A percentile compares a stretch with the other conserved stretches of the same genome.
Evolutionary conservation across 2,113 vertebrate genomes (phyloP).

Genomic region (Oryzias woworae): DNA sequence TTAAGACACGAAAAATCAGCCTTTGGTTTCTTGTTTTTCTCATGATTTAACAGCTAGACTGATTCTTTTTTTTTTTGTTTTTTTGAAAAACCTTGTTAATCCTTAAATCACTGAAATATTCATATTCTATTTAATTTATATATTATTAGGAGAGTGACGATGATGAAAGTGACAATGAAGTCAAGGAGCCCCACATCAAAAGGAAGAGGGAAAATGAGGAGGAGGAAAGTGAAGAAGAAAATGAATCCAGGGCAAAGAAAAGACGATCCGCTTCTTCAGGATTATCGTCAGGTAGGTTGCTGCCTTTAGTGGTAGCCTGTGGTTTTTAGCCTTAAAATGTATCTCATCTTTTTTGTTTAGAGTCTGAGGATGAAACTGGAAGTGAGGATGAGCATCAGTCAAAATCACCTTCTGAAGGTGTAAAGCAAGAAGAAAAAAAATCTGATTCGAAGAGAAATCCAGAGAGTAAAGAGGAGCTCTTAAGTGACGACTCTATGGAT

Average conservation of each 20-base stretch:
- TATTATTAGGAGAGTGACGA: conserved; percentile 41
- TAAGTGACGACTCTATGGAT: conserved; percentile 20
- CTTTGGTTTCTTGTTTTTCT: too few species aligned
- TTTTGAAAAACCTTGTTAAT: neutral
- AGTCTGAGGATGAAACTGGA: conserved; percentile 34
- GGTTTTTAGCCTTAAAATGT: neutral
- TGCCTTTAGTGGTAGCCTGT: neutral
- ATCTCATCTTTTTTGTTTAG: conserved; percentile 13
- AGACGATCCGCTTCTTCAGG: conserved; percentile 10
- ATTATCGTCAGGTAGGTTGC: conserved; percentile 45
- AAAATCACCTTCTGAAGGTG: conserved; percentile 16
- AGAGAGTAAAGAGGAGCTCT: accelerated
- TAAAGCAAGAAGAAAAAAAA: conserved; percentile 15
- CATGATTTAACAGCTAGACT: neutral
- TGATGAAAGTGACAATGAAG: conserved; percentile 47
- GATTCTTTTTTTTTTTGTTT: neutral
- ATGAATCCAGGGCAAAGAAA: conserved; percentile 52
- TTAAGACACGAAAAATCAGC: too few species aligned
- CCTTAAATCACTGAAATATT: neutral
- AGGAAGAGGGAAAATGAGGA: conserved; percentile 63
- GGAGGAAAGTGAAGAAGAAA: conserved; percentile 21
- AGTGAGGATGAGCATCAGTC: conserved; percentile 24
- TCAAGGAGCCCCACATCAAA: conserved; percentile 45
- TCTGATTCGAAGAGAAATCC: neutral
- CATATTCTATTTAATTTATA: neutral